phyloP scores from a whole-genome alignment of 2,113 vertebrate species.

The Nibea albiflora region DNA sequence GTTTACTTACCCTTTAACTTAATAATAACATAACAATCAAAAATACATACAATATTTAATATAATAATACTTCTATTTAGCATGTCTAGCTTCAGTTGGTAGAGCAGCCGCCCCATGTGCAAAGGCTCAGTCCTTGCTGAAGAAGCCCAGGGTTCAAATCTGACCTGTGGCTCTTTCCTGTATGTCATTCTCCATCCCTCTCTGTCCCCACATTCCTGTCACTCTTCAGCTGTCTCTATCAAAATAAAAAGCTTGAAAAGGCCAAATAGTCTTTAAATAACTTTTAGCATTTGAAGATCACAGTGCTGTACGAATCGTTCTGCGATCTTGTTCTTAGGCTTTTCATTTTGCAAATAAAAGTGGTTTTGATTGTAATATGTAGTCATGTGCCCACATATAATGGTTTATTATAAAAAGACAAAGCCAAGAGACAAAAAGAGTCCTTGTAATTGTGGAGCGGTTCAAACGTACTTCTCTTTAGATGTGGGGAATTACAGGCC shows the following conservation, averaged over 20 bases:
- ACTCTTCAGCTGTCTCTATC: no score
- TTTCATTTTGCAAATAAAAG: neutral
- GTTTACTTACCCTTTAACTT: no score
- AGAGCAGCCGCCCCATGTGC: no score
- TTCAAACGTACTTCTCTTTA: slow-evolving; percentile 64
- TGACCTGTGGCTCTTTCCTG: no score
- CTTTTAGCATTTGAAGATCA: neutral
- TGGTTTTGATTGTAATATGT: neutral
- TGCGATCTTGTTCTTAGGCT: neutral
- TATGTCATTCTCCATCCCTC: no score
- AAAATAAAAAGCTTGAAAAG: no score
- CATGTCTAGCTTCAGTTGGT: no score
- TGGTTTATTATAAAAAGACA: slow-evolving; percentile 19
- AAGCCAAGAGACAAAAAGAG: slow-evolving; percentile 21
- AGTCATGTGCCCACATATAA: neutral
- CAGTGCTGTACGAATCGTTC: neutral
- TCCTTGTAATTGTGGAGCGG: slow-evolving; percentile 40
- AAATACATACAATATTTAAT: neutral
- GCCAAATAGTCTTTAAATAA: no score
- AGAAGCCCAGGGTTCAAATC: no score
- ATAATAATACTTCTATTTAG: neutral
- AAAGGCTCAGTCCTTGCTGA: no score
- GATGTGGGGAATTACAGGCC: slow-evolving; percentile 78
- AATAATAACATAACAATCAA: no score
- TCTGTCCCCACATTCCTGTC: no score